phyloP scores from a whole-genome alignment of 92 coral and sea anemone genomes.

The Parazoanthus darwini region DNA sequence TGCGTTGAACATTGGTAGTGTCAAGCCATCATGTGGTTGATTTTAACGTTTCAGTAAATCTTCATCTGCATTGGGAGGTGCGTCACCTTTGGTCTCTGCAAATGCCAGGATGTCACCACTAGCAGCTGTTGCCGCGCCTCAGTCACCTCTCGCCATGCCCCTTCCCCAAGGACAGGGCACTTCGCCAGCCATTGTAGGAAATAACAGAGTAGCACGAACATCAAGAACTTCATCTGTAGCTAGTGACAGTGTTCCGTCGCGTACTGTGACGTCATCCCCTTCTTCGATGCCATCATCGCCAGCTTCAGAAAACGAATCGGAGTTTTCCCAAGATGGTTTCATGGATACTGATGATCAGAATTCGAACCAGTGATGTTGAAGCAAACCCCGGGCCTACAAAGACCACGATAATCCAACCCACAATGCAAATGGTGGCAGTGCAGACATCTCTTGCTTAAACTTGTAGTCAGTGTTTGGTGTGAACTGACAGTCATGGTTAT shows the following conservation, averaged over 20 bases:
- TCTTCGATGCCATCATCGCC: conserved; percentile 97
- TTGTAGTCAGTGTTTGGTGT: background rate
- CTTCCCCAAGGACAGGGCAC: conserved; percentile 68
- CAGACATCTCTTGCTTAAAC: background rate
- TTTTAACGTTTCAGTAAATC: conserved; percentile 14
- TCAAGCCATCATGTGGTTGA: background rate
- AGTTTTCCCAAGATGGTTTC: conserved; percentile 90
- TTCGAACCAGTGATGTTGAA: conserved; percentile 64
- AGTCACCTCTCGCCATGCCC: conserved; percentile 90
- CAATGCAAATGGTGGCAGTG: background rate
- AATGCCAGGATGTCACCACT: conserved; percentile 83
- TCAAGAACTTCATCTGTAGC: conserved; percentile 93
- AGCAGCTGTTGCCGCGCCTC: conserved; percentile 71
- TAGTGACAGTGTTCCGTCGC: conserved; percentile 86
- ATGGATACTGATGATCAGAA: conserved; percentile 82
- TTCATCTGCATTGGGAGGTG: conserved; percentile 25
- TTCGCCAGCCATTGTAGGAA: conserved; percentile 54
- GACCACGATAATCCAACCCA: background rate
- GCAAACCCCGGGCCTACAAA: no score
- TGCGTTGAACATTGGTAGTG: background rate
- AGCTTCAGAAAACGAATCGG: conserved; percentile 85
- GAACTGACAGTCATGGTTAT: background rate
- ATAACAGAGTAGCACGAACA: conserved; percentile 68
- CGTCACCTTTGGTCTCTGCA: conserved; percentile 80
- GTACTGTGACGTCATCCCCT: conserved; percentile 83